Evolutionary conservation across 2,888 invertebrate genomes (phyloP).

Genomic region (Danaus chrysippus): DNA sequence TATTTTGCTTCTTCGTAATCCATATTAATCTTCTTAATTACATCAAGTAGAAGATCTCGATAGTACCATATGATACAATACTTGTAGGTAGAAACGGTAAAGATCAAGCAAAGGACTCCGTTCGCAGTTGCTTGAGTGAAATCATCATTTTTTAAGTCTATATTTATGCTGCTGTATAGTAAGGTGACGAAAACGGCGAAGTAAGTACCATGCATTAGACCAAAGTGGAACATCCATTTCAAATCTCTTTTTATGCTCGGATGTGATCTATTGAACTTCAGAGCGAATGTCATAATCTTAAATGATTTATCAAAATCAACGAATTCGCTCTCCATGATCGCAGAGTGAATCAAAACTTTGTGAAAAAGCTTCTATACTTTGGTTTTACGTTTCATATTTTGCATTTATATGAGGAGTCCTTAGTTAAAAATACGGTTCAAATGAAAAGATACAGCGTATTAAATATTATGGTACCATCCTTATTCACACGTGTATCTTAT

Average conservation of each 20-base stretch:
- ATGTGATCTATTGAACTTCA: conserved; percentile 32
- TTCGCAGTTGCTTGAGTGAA: conserved; percentile 34
- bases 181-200: neutral
- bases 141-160: conserved; percentile 31
- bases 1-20: conserved; percentile 38
- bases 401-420: too few relatives aligned
- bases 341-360: too few relatives aligned
- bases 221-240: conserved; percentile 30
- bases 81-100: conserved; percentile 28
- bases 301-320: conserved; percentile 13
- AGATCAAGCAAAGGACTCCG: conserved; percentile 31
- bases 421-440: too few relatives aligned
- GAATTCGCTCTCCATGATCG: neutral
- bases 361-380: too few relatives aligned
- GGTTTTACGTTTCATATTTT: too few relatives aligned
- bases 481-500: too few relatives aligned
- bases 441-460: too few relatives aligned
- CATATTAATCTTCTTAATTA: conserved; percentile 40
- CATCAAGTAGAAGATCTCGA: conserved; percentile 29
- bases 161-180: conserved; percentile 28
- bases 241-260: conserved; percentile 31
- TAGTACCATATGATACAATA: conserved; percentile 36
- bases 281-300: conserved; percentile 26
- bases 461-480: too few relatives aligned
- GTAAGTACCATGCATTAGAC: neutral